Evolutionary conservation across 2,797 vertebrate genomes (phyloP), one percentile per base, ranked within the genome.

Genomic region (Pelodytes ibericus): DNA sequence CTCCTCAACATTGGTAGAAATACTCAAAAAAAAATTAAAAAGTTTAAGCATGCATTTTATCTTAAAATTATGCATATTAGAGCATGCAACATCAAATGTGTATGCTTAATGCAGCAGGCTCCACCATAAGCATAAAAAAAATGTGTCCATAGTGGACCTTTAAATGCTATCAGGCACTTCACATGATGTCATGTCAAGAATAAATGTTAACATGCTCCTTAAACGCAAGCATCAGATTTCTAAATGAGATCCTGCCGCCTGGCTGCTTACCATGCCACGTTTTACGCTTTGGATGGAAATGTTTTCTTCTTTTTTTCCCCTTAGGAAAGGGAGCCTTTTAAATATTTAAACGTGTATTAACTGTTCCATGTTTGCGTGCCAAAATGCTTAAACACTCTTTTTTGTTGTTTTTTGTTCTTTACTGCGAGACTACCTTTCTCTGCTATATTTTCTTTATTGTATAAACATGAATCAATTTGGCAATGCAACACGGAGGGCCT

Each of bases 171-270:
- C n/a, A 2, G 15, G 27, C 58, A 31, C 1, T n/a, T 11, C 15
- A n/a, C 30, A 22, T 36, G n/a, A 62, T 22, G 60, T 62, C 16
- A 62, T 62, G 30, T 62, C 18, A 20, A 33, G 36, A n/a, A 62
- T 33, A 62, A n/a, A 36, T 36, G 31, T 62, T 62, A 62, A 36
- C 29, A 20, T 10, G 30, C 60, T 62, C 4, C 27, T 58, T 9
- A 26, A 26, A 25, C 27, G 20, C 56, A 26, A 58, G 56, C 25
- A 58, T 58, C 8, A 44, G 41, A 2, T 44, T 44, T 44, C 41
- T 29, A 36, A 33, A 36, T 36, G 26, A 20, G 16, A 62, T 24
- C 60, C 20, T 36, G 60, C 60, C 6, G 60, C 60, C 30, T 62
- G 60, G 60, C 60, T 20, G 60, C 18, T 3, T 5, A 2, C 2